Evolutionary conservation across 2,797 vertebrate species (phyloP), one percentile per base, ranked within the genome.

Genomic region (Cuniculus paca): DNA sequence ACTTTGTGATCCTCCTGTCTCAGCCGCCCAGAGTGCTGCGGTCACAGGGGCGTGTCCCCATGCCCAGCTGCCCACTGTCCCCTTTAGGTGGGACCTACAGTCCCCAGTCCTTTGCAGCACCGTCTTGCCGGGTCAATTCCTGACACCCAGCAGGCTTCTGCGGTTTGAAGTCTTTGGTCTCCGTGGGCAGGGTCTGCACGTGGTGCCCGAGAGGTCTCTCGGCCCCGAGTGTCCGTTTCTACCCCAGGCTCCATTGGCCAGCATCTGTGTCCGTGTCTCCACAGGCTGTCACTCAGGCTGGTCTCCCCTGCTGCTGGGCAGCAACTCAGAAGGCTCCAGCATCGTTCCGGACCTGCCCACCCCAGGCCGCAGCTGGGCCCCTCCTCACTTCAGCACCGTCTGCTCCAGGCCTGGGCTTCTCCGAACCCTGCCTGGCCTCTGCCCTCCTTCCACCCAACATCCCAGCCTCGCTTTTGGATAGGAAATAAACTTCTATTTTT

Each of bases 401-500:
- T 94, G 60, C 94, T 94, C 88, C 88, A 90, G 93, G 92, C 87
- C 92, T 83, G 78, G 83, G 88, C 83, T 85, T 70, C 58, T 90
- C 31, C 6, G 34, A 89, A 65, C 74, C 61, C 88, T 31, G 6
- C 52, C 77, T 70, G 72, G 60, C 82, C 68, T 63, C 88, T 78
- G 34, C 82, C 88, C 36, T 83, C 61, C 54, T 81, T 79, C 54
- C 34, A 42, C 87, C 68, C 68, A 74, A 58, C 42, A 80, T 19
- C 56, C 52, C 75, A 93, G 74, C 28, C 79, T 95, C 86, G 95
- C 61, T 96, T 96, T 97, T 97, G 96, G 84, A 97, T 94, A 94
- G 83, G 77, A 97, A 98, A 98, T 98, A 98, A 98, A 98, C 31
- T 97, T 97, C 48, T 98, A 98, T 97, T 98, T 98, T 98, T 97